These are phyloP conservation scores for Himalopsyche tibetana DNA, from an alignment of 2,888 invertebrate genomes.

Conservation along the genomic window DNA sequence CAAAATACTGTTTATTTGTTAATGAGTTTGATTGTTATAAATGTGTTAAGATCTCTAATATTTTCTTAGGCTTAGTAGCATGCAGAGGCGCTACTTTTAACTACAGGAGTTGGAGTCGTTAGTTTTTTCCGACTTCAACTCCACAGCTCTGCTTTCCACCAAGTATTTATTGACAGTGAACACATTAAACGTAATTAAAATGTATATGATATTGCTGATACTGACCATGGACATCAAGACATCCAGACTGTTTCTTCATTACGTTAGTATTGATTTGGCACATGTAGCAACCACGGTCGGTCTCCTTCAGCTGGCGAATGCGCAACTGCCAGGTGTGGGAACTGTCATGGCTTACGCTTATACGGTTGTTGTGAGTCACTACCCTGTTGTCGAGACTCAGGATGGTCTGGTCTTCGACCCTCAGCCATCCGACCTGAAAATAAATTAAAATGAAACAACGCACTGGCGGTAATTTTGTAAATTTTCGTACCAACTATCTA, in stretches of 20 bases:
- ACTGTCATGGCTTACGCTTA: constrained; percentile 83
- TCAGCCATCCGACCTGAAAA: constrained; percentile 85
- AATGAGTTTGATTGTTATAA: too few species aligned
- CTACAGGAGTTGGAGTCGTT: too few species aligned
- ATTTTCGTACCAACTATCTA: too few species aligned
- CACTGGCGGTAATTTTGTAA: too few species aligned
- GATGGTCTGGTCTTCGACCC: constrained; percentile 86
- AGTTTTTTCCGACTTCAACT: too few species aligned
- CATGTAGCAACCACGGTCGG: constrained; percentile 88
- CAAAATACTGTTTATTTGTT: too few species aligned
- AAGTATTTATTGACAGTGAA: too few species aligned
- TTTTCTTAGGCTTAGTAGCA: too few species aligned
- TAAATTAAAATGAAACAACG: constrained; percentile 47
- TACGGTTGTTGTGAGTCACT: constrained; percentile 84
- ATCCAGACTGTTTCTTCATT: constrained; percentile 87
- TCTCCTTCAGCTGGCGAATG: constrained; percentile 83
- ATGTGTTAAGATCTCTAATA: too few species aligned
- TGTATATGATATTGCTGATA: constrained; percentile 49
- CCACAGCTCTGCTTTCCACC: too few species aligned
- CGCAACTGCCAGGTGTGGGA: constrained; percentile 85
- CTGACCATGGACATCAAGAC: constrained; percentile 86
- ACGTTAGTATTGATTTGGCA: constrained; percentile 87
- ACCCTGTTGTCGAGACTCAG: constrained; percentile 84
- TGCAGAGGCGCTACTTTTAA: too few species aligned
- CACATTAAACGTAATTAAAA: too few species aligned